These are phyloP conservation scores for Gasterosteus aculeatus DNA, from an alignment of 2,113 vertebrate species.

Conservation along the genomic window DNA sequence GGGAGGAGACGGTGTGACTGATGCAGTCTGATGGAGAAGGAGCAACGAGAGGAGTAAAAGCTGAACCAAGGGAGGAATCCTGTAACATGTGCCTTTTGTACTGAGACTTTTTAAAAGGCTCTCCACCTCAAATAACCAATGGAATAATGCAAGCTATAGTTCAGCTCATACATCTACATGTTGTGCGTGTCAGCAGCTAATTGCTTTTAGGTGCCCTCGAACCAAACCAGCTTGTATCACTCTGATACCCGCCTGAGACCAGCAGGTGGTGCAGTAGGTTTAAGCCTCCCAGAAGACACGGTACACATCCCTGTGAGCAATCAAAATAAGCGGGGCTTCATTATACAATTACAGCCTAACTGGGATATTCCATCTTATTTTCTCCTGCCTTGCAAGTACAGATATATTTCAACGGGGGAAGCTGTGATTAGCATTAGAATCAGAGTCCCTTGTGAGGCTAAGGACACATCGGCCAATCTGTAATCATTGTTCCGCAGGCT, in stretches of 20 bases:
- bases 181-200: not conserved
- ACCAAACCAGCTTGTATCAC: not conserved
- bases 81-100: not conserved
- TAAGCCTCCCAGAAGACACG: conserved; percentile 16
- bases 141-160: conserved; percentile 18
- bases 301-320: conserved; percentile 11
- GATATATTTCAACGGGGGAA: conserved; percentile 57
- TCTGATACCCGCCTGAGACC: conserved; percentile 14
- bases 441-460: conserved; percentile 50
- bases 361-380: conserved; percentile 52
- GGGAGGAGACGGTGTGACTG: not conserved
- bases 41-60: not conserved
- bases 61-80: conserved; percentile 22
- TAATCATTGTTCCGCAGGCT: conserved; percentile 76
- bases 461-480: conserved; percentile 66
- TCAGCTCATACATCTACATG: conserved; percentile 34
- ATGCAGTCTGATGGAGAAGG: conserved; percentile 9
- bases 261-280: conserved; percentile 62
- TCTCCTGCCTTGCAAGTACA: conserved; percentile 29
- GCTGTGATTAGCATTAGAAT: conserved; percentile 74
- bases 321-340: conserved; percentile 40
- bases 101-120: conserved; percentile 6
- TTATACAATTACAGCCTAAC: conserved; percentile 45
- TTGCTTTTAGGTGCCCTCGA: conserved; percentile 5
- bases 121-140: conserved; percentile 9